Base-by-base conservation (phyloP, 2,797 vertebrate genomes). In the Lophotriccus pileatus region DNA sequence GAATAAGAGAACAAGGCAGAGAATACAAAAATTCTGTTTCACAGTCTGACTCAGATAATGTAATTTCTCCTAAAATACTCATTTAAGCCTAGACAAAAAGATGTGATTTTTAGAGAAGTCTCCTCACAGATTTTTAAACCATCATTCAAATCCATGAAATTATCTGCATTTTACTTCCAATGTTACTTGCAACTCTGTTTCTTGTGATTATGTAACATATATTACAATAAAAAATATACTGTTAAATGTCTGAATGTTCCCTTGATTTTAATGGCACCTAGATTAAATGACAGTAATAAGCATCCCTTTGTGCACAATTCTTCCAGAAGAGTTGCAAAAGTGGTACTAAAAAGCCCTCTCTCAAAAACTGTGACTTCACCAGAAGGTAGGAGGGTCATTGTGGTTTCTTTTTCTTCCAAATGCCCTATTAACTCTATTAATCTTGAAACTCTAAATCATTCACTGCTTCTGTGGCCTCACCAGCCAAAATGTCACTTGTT, bases 291-390 rank as follows among this genome's bases (percentile, higher is more conserved):
- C 37, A 88, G 36, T 53, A 79, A 64, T 74, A 84, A 87, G 36
- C 66, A 77, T 21, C 32, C 27, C 6, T 84, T 94, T 77, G 36
- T 70, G 67, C 67, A 86, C 60, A 41, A 6, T 84, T 82, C 70
- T 94, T 93, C 60, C 47, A 53, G 56, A 69, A 89, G 50, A 53
- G 19, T 58, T 87, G 59, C 34, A 77, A 80, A 87, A 60, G 32
- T 64, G 55, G 24, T 62, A 34, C 28, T 74, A 63, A 93, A 94
- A 90, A 82, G 27, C 43, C 10, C 25, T 73, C 39, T 75, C 74
- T 92, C 49, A 89, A 93, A 89, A 91, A 15, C 34, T 56, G 24
- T 36, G 79, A 63, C 75, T 87, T 93, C 67, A 89, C 87, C 94
- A 90, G 92, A 70, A 50, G 30, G 19, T 39, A 68, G 44, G 43